Conservation (phyloP, 2,113 vertebrate genomes). For the cattle (Bos taurus) region DNA sequence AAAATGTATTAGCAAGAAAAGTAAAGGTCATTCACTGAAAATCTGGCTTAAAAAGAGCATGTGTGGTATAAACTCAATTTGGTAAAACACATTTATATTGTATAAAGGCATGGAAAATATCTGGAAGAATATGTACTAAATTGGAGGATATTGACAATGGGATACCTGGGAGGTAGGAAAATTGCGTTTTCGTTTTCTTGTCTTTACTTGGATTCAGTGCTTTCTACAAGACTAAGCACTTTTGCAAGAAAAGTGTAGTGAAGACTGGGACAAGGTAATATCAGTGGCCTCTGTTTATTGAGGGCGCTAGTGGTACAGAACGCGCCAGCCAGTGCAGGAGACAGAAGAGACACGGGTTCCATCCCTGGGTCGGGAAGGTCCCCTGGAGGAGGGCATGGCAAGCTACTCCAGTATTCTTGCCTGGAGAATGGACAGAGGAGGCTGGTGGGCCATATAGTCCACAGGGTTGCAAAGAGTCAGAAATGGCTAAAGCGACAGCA, state of each 20-base stretch:
- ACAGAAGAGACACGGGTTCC: not conserved
- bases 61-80: not conserved
- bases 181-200: not conserved
- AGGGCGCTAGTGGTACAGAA: not conserved
- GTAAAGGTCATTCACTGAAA: not conserved
- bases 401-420: not conserved
- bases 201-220: not conserved
- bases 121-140: not conserved
- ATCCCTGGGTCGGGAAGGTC: not conserved
- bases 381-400: not conserved
- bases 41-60: not conserved
- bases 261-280: not conserved
- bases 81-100: not conserved
- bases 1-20: not conserved
- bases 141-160: not conserved
- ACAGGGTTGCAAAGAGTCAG: not conserved
- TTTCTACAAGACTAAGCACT: not conserved
- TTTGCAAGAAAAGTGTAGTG: not conserved
- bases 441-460: not conserved
- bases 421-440: not conserved
- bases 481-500: not conserved
- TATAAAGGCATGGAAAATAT: not conserved
- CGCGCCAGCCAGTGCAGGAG: not conserved
- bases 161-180: not conserved
- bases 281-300: not conserved